These are phyloP conservation scores for Chroicocephalus ridibundus DNA, from an alignment of 2,113 vertebrate genomes.

Conservation along the genomic window DNA sequence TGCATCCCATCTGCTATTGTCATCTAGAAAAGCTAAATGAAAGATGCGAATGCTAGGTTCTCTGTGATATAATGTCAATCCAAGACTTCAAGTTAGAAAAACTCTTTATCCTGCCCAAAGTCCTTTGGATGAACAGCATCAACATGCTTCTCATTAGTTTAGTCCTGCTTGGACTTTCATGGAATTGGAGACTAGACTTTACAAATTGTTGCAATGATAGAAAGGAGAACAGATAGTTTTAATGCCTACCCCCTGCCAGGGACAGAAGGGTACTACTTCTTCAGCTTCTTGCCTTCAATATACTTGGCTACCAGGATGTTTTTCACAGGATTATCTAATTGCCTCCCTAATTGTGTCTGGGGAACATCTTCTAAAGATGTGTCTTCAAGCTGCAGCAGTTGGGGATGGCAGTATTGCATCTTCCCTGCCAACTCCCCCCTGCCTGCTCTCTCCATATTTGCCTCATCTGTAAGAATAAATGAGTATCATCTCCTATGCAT, in stretches of 20 bases:
- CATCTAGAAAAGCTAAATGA: not conserved
- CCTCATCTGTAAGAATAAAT: not conserved
- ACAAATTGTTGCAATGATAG: not conserved
- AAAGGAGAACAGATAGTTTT: not conserved
- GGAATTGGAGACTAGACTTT: not conserved
- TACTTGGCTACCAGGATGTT: not conserved
- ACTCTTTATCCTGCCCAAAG: not conserved
- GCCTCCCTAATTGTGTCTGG: not conserved
- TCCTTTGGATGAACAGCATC: not conserved
- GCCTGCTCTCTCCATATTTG: not conserved
- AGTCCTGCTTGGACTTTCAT: not conserved
- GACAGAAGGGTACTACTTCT: not conserved
- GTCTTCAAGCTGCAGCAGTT: not conserved
- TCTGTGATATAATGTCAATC: not conserved
- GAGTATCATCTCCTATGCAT: not conserved
- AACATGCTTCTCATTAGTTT: not conserved
- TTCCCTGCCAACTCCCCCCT: slow-evolving; percentile 1
- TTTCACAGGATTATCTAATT: not conserved
- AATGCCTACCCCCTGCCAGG: not conserved
- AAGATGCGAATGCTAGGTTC: not conserved
- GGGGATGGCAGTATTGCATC: not conserved
- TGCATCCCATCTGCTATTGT: not conserved
- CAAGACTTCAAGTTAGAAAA: not conserved
- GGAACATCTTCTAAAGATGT: not conserved
- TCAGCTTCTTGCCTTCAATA: not conserved